A percentile compares a stretch with the other conserved stretches of the same genome.
Conservation (phyloP, 2,113 vertebrate genomes). For the Cepphus grylle region DNA sequence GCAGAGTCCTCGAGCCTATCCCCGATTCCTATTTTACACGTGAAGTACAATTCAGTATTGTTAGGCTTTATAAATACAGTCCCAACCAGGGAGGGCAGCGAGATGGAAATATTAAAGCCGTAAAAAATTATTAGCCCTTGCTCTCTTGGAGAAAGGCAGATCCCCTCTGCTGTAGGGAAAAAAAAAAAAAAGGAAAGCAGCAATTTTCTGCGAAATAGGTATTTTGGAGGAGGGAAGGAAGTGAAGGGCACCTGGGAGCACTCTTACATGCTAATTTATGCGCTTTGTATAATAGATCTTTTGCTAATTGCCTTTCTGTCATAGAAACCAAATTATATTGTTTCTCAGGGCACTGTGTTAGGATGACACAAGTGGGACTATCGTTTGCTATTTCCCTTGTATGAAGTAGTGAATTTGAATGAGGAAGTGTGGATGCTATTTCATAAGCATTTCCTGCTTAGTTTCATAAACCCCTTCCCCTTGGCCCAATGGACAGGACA, state of each 20-base stretch:
- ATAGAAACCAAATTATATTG: slow-evolving; percentile 57
- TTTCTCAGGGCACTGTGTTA: slow-evolving; percentile 37
- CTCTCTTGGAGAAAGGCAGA: slow-evolving; percentile 2
- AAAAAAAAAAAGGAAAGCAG: background rate
- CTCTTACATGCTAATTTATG: slow-evolving; percentile 52
- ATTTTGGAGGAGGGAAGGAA: slow-evolving; percentile 37
- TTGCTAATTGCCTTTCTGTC: slow-evolving; percentile 61
- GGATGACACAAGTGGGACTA: slow-evolving; percentile 40
- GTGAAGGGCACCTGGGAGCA: slow-evolving; percentile 54
- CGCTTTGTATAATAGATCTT: slow-evolving; percentile 49
- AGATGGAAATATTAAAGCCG: background rate
- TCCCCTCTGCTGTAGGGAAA: background rate
- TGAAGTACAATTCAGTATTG: background rate
- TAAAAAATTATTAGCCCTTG: background rate
- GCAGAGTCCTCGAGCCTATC: background rate
- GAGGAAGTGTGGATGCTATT: background rate
- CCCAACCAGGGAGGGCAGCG: background rate
- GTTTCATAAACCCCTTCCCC: background rate
- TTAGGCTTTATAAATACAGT: background rate
- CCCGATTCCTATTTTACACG: background rate
- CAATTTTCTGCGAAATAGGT: slow-evolving; percentile 36
- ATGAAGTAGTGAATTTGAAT: slow-evolving; percentile 2
- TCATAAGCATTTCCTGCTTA: background rate
- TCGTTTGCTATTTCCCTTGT: background rate
- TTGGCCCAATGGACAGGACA: background rate